Base-by-base conservation (phyloP, 1,140 invertebrate species). In the Frieseomelitta varia region DNA sequence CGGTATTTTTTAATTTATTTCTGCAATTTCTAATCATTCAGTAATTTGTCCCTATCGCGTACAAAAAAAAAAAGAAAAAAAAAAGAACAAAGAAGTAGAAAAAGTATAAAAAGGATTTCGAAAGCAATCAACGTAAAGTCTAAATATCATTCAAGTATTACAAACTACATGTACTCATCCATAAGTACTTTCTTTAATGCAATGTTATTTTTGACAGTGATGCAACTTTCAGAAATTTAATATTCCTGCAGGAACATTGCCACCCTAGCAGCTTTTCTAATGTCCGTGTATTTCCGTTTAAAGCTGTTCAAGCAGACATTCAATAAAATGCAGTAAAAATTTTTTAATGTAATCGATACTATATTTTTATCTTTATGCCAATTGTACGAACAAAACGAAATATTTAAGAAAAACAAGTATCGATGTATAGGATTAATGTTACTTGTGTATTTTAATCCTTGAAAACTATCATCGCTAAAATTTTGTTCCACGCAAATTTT, bases 161-260 rank as follows among this genome's bases (percentile, higher is more conserved):
- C 4, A 71, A 79, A 24, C 51, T 79, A 24, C 19, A 30, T 53
- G 30, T 4, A 27, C 17, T 19, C 34, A 78, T 19, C 4, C 11
- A 19, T 19, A 69, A 39, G 1, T 69, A 47, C 14, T 39, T 71
- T 19, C 24, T 56, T 69, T 24, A 14, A 24, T 55, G n/a, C 1
- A 34, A 30, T 58, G 30, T 51, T 27, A 53, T 81, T 47, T 14
- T 61, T 51, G 15, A 47, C 68, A 81, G 55, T 47, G 8, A 63
- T 81, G 61, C 68, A 61, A 81, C 78, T 4, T 68, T 79, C 4
- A 71, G 17, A 68, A 69, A 56, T 63, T 72, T 21, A 15, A 4
- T 24, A 67, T 55, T 8, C 12, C 8, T 2, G 14, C 53, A 63
- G 69, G 79, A 72, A 53, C 30, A 63, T 63, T 81, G 73, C 2